Conservation (phyloP, 2,888 invertebrate species). For the Cosmopolites sordidus region DNA sequence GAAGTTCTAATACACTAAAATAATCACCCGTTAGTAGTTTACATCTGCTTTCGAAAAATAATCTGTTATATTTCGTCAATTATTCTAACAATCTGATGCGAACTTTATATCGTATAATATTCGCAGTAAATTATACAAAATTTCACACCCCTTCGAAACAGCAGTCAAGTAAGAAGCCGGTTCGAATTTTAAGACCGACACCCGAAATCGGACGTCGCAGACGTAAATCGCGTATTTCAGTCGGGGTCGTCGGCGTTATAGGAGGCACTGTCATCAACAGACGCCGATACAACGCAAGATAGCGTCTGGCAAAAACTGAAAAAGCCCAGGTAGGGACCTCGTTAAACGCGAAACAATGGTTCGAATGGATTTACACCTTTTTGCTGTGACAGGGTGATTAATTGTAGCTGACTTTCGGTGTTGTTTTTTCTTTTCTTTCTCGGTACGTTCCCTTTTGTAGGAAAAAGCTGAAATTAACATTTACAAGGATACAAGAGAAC, state of each 20-base stretch:
- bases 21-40: no score
- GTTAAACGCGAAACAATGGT: constrained; percentile 26
- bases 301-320: constrained; percentile 15
- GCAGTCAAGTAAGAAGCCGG: no score
- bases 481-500: neutral
- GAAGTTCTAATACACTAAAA: no score
- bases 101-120: no score
- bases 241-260: neutral
- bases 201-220: no score
- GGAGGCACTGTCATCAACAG: neutral
- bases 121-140: no score
- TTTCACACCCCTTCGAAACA: no score
- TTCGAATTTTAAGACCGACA: no score
- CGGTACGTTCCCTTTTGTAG: neutral
- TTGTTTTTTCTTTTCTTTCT: neutral
- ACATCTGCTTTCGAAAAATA: no score
- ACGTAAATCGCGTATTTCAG: no score
- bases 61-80: no score
- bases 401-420: constrained; percentile 8
- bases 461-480: constrained; percentile 8
- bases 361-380: constrained; percentile 24
- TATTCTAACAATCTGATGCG: no score
- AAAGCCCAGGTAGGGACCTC: constrained; percentile 12
- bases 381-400: constrained; percentile 21
- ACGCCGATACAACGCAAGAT: constrained; percentile 12